Evolutionary conservation across 2,888 invertebrate species (phyloP), one percentile per base, ranked within the genome.

Genomic region (Coelogynopora nodosa): DNA sequence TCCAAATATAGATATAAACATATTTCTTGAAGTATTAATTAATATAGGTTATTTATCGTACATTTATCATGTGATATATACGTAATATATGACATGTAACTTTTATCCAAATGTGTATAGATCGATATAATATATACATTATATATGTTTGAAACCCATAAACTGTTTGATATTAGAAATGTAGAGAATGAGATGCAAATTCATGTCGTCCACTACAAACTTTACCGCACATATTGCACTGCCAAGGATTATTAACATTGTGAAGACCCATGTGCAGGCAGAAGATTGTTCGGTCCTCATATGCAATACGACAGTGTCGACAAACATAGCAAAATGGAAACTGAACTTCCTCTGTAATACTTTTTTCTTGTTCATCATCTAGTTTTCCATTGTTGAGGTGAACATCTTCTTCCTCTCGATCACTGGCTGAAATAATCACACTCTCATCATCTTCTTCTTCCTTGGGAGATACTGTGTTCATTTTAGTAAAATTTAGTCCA

Each of bases 181-280:
- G 87, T 10, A 87, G 67, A 2, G 84, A 31, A 88, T 91, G 91
- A 0, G 90, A 90, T 93, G 97, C 97, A 93, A 98, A 98, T 92
- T 97, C 97, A 93, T 97, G 97, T 86, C 97, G 95, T 91, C 97
- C 96, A 92, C 95, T 95, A 92, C 96, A 96, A 91, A 95, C 95
- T 92, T 96, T 96, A 84, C 97, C 97, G 92, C 98, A 98, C 89
- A 98, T 96, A 93, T 98, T 98, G 93, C 97, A 97, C 93, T 97
- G 97, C 95, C 95, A 98, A 0, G 98, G 97, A 93, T 97, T 97
- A 89, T 96, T 95, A 91, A 97, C 96, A 89, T 97, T 97, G 93
- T 98, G 98, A 92, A 98, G 96, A 89, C 97, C 97, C 93, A 97
- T 97, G 93, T 98, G 98, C 89, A 98, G 94, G 93, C 97, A 96